These are phyloP conservation scores for Eulemur mongoz DNA, from an alignment of 2,797 vertebrate genomes.

Conservation along the genomic window DNA sequence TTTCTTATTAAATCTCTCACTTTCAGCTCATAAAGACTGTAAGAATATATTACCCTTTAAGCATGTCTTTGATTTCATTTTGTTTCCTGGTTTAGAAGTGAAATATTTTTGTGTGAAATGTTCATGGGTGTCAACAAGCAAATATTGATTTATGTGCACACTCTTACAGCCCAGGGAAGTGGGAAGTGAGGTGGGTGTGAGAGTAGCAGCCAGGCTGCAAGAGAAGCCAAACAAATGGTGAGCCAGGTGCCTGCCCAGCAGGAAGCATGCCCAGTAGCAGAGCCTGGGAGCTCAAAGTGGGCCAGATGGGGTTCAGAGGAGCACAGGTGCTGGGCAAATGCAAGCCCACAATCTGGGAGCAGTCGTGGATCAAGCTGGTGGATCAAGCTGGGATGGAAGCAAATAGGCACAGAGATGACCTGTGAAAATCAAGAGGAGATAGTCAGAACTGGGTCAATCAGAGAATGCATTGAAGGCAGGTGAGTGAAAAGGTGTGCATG, in stretches of 20 bases:
- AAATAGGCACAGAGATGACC: not conserved
- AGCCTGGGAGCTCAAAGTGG: not conserved
- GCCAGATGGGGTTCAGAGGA: conserved; percentile 40
- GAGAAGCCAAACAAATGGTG: conserved; percentile 57
- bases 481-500: not conserved
- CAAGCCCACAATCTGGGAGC: not conserved
- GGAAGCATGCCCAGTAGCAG: not conserved
- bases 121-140: conserved; percentile 18
- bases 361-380: not conserved
- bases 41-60: conserved; percentile 27
- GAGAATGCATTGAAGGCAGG: not conserved
- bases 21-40: not conserved
- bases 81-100: conserved; percentile 35
- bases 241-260: conserved; percentile 49
- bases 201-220: not conserved
- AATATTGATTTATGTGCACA: conserved; percentile 54
- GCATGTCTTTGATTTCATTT: conserved; percentile 40
- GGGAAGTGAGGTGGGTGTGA: not conserved
- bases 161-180: not conserved
- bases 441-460: not conserved
- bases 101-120: conserved; percentile 28
- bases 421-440: not conserved
- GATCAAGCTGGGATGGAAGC: not conserved
- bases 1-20: conserved; percentile 26
- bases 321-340: conserved; percentile 14